Base-by-base conservation (phyloP, 2,888 invertebrate genomes). In the Cynaeus angustus region DNA sequence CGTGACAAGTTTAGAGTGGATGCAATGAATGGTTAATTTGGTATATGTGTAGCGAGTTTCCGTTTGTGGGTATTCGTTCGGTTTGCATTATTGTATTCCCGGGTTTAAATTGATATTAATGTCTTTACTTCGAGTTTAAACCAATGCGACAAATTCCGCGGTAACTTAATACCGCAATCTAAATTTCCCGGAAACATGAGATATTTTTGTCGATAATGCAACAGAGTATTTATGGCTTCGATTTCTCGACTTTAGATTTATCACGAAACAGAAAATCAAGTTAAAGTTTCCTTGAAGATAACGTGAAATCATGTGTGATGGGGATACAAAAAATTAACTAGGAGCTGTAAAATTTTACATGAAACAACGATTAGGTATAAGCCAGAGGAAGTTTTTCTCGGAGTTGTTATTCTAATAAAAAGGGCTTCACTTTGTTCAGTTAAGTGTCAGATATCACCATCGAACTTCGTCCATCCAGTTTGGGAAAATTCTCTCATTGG, bases 71-170 rank as follows among this genome's bases (percentile, higher is more conserved):
- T 38, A n/a, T 43, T 58, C 37, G 50, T 50, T 66, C 26, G 43
- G 58, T 67, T 67, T 52, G 43, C 30, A 41, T 58, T 50, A 58
- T 61, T 61, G 62, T 48, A 14, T 33, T 50, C 52, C 33, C 37
- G 43, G 61, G 53, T 61, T 43, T 1, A 43, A 68, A 68, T 68
- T 68, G 67, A 68, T 61, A 61, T 68, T 68, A 61, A 68, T 68
- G 67, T 53, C 53, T 53, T 53, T 30, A 46, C 33, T 68, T 53
- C 8, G 50, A 67, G 67, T 67, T 59, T 16, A 43, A 37, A 53
- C 43, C 53, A 55, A 53, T 61, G 46, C 46, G 67, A 68, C 67
- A 68, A 53, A 68, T 61, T 61, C 38, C 16, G 16, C 46, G 52
- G 33, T 33, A 28, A 14, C 21, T 62, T 50, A 52, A 52, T 52